Percentiles rank a stretch among this genome's conserved stretches.
Evolutionary conservation across 2,113 vertebrate genomes (phyloP).

Genomic region (Stigmatopora argus): DNA sequence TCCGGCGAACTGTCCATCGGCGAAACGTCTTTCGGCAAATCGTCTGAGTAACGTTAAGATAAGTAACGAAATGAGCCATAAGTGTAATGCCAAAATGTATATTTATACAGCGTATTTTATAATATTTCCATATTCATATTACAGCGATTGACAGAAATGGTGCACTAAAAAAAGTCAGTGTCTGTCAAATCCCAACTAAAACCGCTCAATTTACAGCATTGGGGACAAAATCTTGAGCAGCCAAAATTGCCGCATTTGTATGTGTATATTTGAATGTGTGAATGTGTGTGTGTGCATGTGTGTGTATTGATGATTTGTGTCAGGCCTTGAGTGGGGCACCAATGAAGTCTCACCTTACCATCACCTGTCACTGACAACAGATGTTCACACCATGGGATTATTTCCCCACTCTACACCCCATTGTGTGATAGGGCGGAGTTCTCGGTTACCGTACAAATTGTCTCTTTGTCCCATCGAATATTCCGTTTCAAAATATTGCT

Average conservation of each 20-base stretch:
- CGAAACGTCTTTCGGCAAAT: too few species aligned
- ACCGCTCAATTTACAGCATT: too few species aligned
- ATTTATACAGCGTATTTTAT: too few species aligned
- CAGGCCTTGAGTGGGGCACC: conserved; percentile 21
- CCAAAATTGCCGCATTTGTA: conserved; percentile 29
- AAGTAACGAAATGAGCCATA: too few species aligned
- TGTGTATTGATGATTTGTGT: conserved; percentile 10
- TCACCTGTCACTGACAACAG: conserved; percentile 51
- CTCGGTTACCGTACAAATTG: conserved; percentile 24
- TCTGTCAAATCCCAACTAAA: too few species aligned
- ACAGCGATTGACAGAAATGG: too few species aligned
- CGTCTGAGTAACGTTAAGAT: too few species aligned
- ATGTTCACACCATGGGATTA: conserved; percentile 37
- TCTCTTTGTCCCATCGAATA: conserved; percentile 27
- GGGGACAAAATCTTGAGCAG: too few species aligned
- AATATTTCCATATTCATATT: too few species aligned
- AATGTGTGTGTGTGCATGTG: background rate
- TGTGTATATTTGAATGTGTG: conserved; percentile 18
- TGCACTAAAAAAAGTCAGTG: too few species aligned
- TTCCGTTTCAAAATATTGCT: background rate
- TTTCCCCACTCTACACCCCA: conserved; percentile 17
- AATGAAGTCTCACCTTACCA: conserved; percentile 44
- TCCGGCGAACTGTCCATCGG: too few species aligned
- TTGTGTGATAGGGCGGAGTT: background rate
- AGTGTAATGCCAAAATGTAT: too few species aligned